Percentiles rank a stretch among this genome's conserved stretches.
phyloP scores from a whole-genome alignment of 2,888 invertebrate genomes.

The Agrilus biguttatus region DNA sequence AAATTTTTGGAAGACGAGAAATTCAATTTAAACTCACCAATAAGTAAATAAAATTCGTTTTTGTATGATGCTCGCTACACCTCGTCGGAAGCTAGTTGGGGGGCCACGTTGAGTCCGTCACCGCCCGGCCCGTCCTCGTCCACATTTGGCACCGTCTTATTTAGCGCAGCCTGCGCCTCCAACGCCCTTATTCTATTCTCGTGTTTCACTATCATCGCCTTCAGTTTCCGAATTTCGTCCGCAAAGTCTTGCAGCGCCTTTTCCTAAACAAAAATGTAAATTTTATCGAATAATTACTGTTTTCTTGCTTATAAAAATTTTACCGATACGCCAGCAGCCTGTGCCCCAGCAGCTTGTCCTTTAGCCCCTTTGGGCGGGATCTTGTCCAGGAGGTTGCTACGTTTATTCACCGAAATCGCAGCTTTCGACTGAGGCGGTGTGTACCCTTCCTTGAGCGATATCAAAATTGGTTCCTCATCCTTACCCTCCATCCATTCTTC shows the following conservation, averaged over 20 bases:
- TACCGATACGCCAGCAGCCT: conserved; percentile 22
- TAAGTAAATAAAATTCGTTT: no score
- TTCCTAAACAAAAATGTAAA: conserved; percentile 32
- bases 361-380: conserved; percentile 34
- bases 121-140: conserved; percentile 31
- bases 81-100: conserved; percentile 42
- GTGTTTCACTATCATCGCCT: conserved; percentile 88
- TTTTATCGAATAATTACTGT: not conserved
- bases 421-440: conserved; percentile 53
- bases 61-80: conserved; percentile 27
- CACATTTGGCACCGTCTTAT: conserved; percentile 15
- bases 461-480: conserved; percentile 80
- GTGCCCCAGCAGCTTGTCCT: conserved; percentile 12
- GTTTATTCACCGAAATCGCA: conserved; percentile 55
- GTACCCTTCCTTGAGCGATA: conserved; percentile 76
- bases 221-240: conserved; percentile 81
- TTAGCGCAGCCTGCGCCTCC: conserved; percentile 45
- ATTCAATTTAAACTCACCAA: no score
- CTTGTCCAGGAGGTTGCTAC: conserved; percentile 70
- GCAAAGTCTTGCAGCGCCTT: conserved; percentile 70
- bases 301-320: conserved; percentile 10
- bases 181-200: conserved; percentile 73
- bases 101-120: conserved; percentile 26
- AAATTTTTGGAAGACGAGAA: no score
- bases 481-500: conserved; percentile 87